Percentiles rank a stretch among this genome's conserved stretches.
These are phyloP conservation scores for Indri indri DNA, from an alignment of 2,113 vertebrate genomes.

Conservation along the genomic window DNA sequence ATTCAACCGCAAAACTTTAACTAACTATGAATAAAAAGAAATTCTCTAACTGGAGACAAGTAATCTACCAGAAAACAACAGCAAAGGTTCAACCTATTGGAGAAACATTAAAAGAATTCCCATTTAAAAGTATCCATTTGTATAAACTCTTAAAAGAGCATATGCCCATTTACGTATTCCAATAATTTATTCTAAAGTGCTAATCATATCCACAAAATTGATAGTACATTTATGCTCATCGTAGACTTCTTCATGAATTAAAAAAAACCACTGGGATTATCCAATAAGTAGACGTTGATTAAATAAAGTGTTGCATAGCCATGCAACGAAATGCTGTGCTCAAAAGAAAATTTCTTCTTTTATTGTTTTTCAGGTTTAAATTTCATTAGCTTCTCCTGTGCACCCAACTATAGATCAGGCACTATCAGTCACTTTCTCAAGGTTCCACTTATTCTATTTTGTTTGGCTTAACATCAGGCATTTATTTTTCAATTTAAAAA, in stretches of 20 bases:
- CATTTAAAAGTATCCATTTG: not conserved
- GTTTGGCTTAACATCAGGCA: not conserved
- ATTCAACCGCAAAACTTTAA: not conserved
- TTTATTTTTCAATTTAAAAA: slow-evolving; percentile 32
- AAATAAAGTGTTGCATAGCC: not conserved
- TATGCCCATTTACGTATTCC: not conserved
- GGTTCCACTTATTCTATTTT: slow-evolving; percentile 28
- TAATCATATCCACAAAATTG: not conserved
- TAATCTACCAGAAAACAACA: not conserved
- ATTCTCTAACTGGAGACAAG: not conserved
- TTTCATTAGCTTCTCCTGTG: not conserved
- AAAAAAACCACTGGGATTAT: not conserved
- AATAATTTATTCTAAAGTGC: not conserved
- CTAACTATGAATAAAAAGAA: not conserved
- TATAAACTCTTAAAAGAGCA: not conserved
- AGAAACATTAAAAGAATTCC: not conserved
- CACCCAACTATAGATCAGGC: not conserved
- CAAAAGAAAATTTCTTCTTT: not conserved
- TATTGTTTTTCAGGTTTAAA: not conserved
- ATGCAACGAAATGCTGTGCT: not conserved
- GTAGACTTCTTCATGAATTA: not conserved
- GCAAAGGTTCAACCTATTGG: not conserved
- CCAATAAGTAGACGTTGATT: not conserved
- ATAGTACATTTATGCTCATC: not conserved
- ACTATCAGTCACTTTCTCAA: not conserved